These are phyloP conservation scores for Poeciliopsis retropinna DNA, from an alignment of 2,113 vertebrate genomes.

Conservation along the genomic window DNA sequence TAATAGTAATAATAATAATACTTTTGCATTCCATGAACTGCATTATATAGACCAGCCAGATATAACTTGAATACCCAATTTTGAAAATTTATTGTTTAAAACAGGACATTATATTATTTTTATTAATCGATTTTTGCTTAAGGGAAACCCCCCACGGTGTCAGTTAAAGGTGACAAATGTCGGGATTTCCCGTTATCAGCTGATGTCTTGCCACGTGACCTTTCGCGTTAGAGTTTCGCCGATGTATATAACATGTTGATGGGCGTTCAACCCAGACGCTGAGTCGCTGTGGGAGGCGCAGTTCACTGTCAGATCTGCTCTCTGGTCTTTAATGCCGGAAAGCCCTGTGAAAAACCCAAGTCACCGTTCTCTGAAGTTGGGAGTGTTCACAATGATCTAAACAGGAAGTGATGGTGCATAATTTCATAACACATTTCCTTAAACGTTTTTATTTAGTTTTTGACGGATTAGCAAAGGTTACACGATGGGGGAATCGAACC, in stretches of 20 bases:
- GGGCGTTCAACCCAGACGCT: rapidly evolving
- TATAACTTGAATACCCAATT: too few species aligned
- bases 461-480: too few species aligned
- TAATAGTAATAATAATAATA: too few species aligned
- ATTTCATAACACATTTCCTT: too few species aligned
- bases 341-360: background rate
- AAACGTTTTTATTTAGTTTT: too few species aligned
- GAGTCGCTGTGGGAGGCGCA: background rate
- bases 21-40: too few species aligned
- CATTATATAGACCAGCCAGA: too few species aligned
- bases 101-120: background rate
- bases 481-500: too few species aligned
- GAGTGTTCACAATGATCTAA: rapidly evolving
- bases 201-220: slow-evolving; percentile 14
- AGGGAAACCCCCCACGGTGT: slow-evolving; percentile 17
- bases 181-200: slow-evolving; percentile 64
- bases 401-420: background rate
- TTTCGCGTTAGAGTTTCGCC: background rate
- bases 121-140: background rate
- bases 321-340: slow-evolving; percentile 31
- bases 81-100: too few species aligned
- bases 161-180: slow-evolving; percentile 40
- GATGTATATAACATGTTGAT: slow-evolving; percentile 16
- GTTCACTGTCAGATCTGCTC: background rate
- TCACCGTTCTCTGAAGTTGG: background rate